Evolutionary conservation across 2,888 invertebrate species (phyloP).

Genomic region (Nomada lathburiana): DNA sequence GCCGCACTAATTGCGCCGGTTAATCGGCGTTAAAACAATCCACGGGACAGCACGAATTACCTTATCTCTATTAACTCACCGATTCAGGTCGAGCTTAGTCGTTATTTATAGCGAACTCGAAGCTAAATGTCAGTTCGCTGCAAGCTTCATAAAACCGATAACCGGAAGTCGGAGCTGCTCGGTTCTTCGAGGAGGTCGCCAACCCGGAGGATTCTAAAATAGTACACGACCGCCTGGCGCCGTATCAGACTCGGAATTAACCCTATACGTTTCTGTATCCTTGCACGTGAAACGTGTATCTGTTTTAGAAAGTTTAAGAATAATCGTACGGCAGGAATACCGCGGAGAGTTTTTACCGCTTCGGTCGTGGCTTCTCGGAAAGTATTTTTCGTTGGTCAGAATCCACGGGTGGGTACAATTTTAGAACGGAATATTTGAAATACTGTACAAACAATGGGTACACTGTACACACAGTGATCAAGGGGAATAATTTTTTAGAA

Average conservation of each 20-base stretch:
- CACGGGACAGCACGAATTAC: not conserved
- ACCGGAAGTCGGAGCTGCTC: slow-evolving; percentile 67
- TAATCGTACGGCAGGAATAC: not conserved
- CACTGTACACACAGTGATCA: too few species aligned
- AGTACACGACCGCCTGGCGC: slow-evolving; percentile 32
- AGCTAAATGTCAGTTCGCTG: slow-evolving; percentile 4
- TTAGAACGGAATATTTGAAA: too few species aligned
- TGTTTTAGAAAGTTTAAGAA: slow-evolving; percentile 19
- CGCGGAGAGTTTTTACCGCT: not conserved
- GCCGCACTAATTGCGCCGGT: slow-evolving; percentile 39
- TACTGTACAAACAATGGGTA: too few species aligned
- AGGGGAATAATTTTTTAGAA: too few species aligned
- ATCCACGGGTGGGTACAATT: too few species aligned
- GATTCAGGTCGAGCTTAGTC: not conserved
- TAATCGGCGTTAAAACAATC: slow-evolving; percentile 43
- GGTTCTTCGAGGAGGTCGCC: slow-evolving; percentile 60
- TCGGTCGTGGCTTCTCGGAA: too few species aligned
- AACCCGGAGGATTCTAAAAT: slow-evolving; percentile 63
- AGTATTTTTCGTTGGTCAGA: too few species aligned
- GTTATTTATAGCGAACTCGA: slow-evolving; percentile 5
- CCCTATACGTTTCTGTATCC: slow-evolving; percentile 8
- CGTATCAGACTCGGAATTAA: slow-evolving; percentile 14
- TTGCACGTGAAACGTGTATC: slow-evolving; percentile 1
- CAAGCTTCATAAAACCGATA: slow-evolving; percentile 47
- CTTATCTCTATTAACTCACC: slow-evolving; percentile 2